Percentiles rank a stretch among this genome's conserved stretches.
Conservation (phyloP, 2,888 invertebrate species). For the Tridacna gigas region DNA sequence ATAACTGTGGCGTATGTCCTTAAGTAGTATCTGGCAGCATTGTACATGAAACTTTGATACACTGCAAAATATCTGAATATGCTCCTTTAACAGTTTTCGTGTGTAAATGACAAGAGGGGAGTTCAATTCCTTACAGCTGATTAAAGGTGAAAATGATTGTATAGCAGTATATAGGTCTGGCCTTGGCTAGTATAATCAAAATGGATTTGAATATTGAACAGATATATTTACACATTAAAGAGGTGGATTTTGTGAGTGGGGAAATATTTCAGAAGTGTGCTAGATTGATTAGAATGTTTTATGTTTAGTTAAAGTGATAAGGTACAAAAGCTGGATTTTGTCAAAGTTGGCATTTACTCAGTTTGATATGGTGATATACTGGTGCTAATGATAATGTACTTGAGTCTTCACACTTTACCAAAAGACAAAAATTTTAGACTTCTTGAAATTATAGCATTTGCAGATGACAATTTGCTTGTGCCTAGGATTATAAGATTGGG, state of each 20-base stretch:
- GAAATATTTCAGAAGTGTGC: background rate
- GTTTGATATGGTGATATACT: too few species aligned
- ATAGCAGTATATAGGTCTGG: background rate
- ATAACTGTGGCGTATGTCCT: too few species aligned
- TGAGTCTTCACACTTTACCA: too few species aligned
- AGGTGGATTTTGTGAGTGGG: background rate
- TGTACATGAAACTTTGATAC: too few species aligned
- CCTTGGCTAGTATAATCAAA: constrained; percentile 8
- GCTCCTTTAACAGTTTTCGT: too few species aligned
- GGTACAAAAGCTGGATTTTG: background rate
- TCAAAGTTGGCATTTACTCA: background rate
- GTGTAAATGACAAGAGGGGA: background rate
- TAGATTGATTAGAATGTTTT: background rate
- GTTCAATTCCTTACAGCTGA: background rate
- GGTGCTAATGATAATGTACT: too few species aligned
- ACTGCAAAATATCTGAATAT: too few species aligned
- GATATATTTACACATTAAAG: constrained; percentile 1
- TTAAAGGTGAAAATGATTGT: background rate
- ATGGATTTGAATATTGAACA: constrained; percentile 5
- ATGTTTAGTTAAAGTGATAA: background rate
- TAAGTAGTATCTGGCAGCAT: too few species aligned
- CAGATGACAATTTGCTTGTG: too few species aligned
- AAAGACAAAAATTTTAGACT: too few species aligned
- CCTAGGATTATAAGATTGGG: too few species aligned
- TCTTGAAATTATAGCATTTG: too few species aligned